Percentiles rank a stretch among this genome's conserved stretches.
These are phyloP conservation scores for Sarotherodon lohbergeri DNA, from an alignment of 2,113 vertebrate genomes.

Conservation along the genomic window DNA sequence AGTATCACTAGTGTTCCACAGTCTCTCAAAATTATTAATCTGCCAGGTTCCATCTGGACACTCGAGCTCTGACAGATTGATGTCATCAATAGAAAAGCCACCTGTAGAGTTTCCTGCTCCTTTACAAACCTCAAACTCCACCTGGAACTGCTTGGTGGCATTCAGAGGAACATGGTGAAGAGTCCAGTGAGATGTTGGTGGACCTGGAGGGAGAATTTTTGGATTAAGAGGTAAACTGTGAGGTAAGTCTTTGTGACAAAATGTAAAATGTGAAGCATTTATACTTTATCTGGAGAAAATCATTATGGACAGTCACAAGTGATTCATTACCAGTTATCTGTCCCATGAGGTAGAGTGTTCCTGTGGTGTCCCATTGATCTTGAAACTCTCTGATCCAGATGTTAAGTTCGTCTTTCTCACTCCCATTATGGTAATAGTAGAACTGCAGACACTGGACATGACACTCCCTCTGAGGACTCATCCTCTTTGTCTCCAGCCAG, in stretches of 20 bases:
- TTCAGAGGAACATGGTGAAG: too few relatives aligned
- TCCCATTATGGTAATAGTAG: conserved; percentile 78
- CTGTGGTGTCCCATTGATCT: background rate
- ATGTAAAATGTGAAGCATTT: background rate
- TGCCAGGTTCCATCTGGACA: too few relatives aligned
- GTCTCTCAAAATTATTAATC: too few relatives aligned
- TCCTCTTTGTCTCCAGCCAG: conserved; percentile 69
- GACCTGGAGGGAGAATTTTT: too few relatives aligned
- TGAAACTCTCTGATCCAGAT: conserved; percentile 75
- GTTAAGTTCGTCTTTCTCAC: conserved; percentile 55
- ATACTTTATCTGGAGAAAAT: background rate
- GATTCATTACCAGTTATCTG: background rate
- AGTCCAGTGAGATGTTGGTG: too few relatives aligned
- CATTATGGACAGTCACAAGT: fast-evolving
- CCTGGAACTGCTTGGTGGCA: too few relatives aligned
- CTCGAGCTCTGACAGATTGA: too few relatives aligned
- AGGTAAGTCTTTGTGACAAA: background rate
- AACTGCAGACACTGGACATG: conserved; percentile 82
- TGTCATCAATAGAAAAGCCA: too few relatives aligned
- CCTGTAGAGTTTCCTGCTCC: too few relatives aligned
- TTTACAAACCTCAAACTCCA: too few relatives aligned
- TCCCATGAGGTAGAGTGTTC: conserved; percentile 43
- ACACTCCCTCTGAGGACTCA: conserved; percentile 66
- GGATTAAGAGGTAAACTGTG: too few relatives aligned
- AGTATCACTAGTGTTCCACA: too few relatives aligned